phyloP scores from a whole-genome alignment of 2,888 invertebrate genomes.

The Drosophila sordidula region DNA sequence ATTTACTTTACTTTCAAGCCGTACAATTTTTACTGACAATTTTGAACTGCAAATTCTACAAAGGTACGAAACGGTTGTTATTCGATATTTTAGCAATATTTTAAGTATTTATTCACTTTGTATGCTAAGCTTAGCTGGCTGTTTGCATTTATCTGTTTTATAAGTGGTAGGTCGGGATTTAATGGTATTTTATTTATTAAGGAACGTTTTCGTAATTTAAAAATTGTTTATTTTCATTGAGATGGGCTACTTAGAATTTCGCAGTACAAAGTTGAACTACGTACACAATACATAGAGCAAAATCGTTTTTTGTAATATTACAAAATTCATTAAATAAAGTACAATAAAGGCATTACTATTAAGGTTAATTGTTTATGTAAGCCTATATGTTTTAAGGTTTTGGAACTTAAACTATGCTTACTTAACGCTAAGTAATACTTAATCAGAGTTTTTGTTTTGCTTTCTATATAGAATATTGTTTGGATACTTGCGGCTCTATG shows the following conservation, averaged over 20 bases:
- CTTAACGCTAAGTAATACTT: conserved; percentile 81
- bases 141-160: conserved; percentile 22
- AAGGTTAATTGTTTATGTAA: conserved; percentile 32
- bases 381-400: conserved; percentile 46
- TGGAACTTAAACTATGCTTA: conserved; percentile 64
- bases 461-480: conserved; percentile 48
- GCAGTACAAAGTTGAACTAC: conserved; percentile 56
- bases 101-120: conserved; percentile 37
- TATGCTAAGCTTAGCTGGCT: conserved; percentile 26
- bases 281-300: conserved; percentile 64
- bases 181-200: conserved; percentile 35
- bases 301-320: conserved; percentile 46
- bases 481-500: conserved; percentile 50
- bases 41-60: conserved; percentile 85
- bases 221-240: conserved; percentile 46
- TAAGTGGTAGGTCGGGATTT: conserved; percentile 31
- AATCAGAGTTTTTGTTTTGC: conserved; percentile 69
- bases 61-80: conserved; percentile 81
- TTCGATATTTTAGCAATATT: conserved; percentile 42
- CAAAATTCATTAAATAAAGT: conserved; percentile 58
- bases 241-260: conserved; percentile 42
- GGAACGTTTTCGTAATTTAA: conserved; percentile 59
- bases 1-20: conserved; percentile 45
- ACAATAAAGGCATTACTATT: conserved; percentile 55
- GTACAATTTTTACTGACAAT: conserved; percentile 72